Evolutionary conservation across 2,113 vertebrate species (phyloP), one percentile per base, ranked within the genome.

Genomic region (Ciconia stormi): DNA sequence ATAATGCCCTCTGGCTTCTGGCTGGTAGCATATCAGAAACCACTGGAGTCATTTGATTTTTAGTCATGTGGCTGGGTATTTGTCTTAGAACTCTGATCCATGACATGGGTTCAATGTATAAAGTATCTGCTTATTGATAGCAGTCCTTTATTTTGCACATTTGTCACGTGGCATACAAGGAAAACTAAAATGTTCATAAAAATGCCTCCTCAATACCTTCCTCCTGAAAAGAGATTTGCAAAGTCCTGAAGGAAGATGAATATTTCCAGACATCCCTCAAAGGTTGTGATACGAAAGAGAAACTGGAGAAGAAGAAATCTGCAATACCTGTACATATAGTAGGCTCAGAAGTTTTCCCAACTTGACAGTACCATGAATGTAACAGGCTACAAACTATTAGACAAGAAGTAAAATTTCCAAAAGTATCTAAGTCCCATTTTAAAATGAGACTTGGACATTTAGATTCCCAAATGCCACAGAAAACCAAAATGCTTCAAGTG

Each of bases 1-100:
- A 87, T 78, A 95, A 96, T 82, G 80, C 59, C 65, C 49, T 95
- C 55, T 83, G 71, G 67, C 46, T 94, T 90, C 95, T 96, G 67
- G 34, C 67, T 87, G 69, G 59, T 32, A 83, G 80, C 87, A 49
- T 67, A 89, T 91, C 89, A 96, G 80, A 69, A 89, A 22, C 34
- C 34, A 18, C 5, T 25, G 30, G 30, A 84, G 80, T 67, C 32
- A 20, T 26, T 34, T 78, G 72, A 67, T 87, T 5, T 74, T 86
- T 80, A 87, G 50, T 81, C 86, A 56, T 14, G 42, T 53, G 42
- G 19, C 70, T 80, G 42, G 20, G 3, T 55, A 66, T 94, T 92
- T 91, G 65, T 56, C 76, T 89, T 81, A 86, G 67, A 83, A 76
- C 22, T 83, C 67, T 27, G 49, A 63, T 49, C 63, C 17, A 53